Evolutionary conservation across 2,797 vertebrate genomes (phyloP).

Genomic region (Acanthiza pusilla): DNA sequence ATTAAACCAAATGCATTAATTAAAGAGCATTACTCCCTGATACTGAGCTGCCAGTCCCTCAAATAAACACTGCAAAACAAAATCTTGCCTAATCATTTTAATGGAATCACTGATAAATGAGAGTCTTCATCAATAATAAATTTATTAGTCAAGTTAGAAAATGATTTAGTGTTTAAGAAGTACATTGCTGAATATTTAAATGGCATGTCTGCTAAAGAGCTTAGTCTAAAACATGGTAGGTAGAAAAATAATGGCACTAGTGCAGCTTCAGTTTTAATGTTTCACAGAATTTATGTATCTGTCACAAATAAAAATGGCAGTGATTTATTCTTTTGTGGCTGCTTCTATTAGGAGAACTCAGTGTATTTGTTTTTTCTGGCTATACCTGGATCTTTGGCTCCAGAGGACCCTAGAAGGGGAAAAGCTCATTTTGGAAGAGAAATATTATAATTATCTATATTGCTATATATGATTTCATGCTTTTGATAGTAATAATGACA

Average conservation of each 20-base stretch:
- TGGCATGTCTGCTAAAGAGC: not conserved
- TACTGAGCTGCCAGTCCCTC: not conserved
- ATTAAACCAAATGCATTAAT: not conserved
- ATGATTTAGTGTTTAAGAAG: not conserved
- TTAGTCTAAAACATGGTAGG: not conserved
- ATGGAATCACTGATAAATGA: not conserved
- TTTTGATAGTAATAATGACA: not conserved
- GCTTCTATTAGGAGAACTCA: not conserved
- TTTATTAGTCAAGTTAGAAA: not conserved
- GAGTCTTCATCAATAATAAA: not conserved
- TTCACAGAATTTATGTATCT: slow-evolving; percentile 11
- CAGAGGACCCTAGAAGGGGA: not conserved
- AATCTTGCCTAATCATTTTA: not conserved
- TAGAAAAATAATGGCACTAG: not conserved
- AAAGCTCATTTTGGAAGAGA: not conserved
- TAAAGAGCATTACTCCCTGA: not conserved
- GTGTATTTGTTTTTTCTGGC: slow-evolving; percentile 19
- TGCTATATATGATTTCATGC: not conserved
- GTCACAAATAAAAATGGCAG: not conserved
- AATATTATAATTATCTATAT: not conserved
- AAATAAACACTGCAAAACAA: not conserved
- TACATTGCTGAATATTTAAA: not conserved
- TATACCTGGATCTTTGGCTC: not conserved
- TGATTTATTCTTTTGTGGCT: slow-evolving; percentile 1
- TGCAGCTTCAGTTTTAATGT: not conserved